Evolutionary conservation across 2,888 invertebrate species (phyloP).

Genomic region (Orgyia antiqua): DNA sequence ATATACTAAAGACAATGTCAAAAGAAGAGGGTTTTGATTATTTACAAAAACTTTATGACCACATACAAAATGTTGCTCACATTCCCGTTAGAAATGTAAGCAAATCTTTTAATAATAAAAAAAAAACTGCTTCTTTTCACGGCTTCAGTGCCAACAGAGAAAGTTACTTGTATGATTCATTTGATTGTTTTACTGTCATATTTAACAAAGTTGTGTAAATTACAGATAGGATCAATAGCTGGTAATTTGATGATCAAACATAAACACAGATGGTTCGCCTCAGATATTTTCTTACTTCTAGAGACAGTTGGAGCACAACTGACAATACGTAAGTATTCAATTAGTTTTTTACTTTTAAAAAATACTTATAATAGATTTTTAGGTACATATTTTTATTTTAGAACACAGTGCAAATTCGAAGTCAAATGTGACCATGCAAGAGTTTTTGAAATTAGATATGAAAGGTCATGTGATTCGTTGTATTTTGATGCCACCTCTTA

Average conservation of each 20-base stretch:
- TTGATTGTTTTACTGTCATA: too few species aligned
- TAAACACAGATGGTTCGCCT: constrained; percentile 80
- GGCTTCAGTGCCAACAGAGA: too few species aligned
- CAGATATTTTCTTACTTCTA: constrained; percentile 80
- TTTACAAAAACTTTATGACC: constrained; percentile 76
- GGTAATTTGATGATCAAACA: constrained; percentile 86
- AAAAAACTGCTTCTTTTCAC: too few species aligned
- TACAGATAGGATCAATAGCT: constrained; percentile 81
- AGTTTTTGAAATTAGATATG: constrained; percentile 65
- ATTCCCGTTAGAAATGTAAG: constrained; percentile 84
- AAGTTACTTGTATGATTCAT: too few species aligned
- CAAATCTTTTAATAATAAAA: too few species aligned
- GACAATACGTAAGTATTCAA: constrained; percentile 46
- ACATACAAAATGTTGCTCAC: constrained; percentile 82
- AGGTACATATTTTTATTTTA: constrained; percentile 7
- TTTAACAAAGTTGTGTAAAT: too few species aligned
- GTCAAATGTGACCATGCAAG: constrained; percentile 52
- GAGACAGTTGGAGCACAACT: constrained; percentile 51
- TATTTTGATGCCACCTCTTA: constrained; percentile 72
- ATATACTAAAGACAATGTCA: constrained; percentile 47
- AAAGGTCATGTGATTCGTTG: constrained; percentile 68
- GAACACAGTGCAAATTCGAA: constrained; percentile 6
- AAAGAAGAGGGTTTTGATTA: constrained; percentile 70
- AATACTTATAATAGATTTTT: too few species aligned
- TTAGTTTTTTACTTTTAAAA: too few species aligned